Conservation (phyloP, 2,797 vertebrate species). For the Poeciliopsis gracilis region DNA sequence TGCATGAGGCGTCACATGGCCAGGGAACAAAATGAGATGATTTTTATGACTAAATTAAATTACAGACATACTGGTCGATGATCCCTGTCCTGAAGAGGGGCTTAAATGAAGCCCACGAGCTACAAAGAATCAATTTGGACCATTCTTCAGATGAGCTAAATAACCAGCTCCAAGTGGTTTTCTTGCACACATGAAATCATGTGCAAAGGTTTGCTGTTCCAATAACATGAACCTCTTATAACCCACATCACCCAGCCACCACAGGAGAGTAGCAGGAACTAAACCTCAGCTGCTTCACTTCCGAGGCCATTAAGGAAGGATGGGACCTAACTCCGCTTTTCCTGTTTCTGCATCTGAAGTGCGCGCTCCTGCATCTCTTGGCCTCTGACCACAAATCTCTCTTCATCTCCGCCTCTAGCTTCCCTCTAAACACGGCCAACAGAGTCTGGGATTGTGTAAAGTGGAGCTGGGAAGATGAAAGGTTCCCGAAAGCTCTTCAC, state of each 20-base stretch:
- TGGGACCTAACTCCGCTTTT: conserved; percentile 66
- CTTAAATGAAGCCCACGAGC: conserved; percentile 25
- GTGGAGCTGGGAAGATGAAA: conserved; percentile 75
- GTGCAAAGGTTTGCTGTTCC: conserved; percentile 21
- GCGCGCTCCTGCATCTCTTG: conserved; percentile 23
- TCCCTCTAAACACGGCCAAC: conserved; percentile 59
- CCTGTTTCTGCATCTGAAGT: conserved; percentile 52
- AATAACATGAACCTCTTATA: conserved; percentile 5
- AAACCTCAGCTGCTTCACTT: conserved; percentile 47
- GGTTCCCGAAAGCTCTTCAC: conserved; percentile 65
- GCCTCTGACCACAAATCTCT: conserved; percentile 67
- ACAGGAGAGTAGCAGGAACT: conserved; percentile 43
- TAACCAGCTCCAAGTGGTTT: conserved; percentile 25
- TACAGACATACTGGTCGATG: conserved; percentile 21
- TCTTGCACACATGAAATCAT: conserved; percentile 30
- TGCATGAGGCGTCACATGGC: conserved; percentile 50
- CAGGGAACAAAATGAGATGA: conserved; percentile 32
- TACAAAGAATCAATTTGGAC: conserved; percentile 32
- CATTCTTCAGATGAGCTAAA: conserved; percentile 53
- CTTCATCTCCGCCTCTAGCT: conserved; percentile 54
- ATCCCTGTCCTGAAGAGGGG: neutral
- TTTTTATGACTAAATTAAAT: conserved; percentile 47
- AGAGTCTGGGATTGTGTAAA: conserved; percentile 58
- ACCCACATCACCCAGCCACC: neutral
- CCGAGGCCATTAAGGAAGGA: conserved; percentile 45